Evolutionary conservation across 37 sponge, comb jelly and placozoan species (phyloP).

Genomic region (Agelas oroides): DNA sequence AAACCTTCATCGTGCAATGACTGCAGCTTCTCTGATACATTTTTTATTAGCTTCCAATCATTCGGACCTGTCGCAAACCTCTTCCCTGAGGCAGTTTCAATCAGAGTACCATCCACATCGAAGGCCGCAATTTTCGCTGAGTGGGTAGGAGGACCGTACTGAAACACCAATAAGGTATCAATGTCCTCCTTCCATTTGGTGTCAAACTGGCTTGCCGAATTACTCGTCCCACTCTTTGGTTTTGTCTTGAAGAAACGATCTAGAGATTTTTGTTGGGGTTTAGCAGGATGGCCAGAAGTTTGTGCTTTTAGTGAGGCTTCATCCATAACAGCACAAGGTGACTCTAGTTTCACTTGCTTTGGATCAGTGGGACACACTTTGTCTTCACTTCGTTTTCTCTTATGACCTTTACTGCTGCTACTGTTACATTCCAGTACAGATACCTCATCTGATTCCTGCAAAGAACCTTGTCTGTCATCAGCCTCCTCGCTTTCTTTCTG

Average conservation of each 20-base stretch:
- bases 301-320: too few species aligned
- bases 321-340: neutral
- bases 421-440: neutral
- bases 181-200: constrained; percentile 15
- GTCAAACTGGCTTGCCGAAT: neutral
- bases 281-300: neutral
- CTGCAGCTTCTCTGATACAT: constrained; percentile 51
- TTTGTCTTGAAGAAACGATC: neutral
- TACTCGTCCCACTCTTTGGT: too few species aligned
- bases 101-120: constrained; percentile 92
- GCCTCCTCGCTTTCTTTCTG: neutral
- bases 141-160: constrained; percentile 19
- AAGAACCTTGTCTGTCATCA: neutral
- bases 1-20: constrained; percentile 55
- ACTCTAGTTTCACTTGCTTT: constrained; percentile 1
- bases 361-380: neutral
- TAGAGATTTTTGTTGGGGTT: neutral
- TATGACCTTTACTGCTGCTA: neutral
- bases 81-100: constrained; percentile 83
- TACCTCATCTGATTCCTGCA: neutral
- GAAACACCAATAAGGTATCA: constrained; percentile 34
- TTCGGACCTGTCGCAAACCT: constrained; percentile 68
- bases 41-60: constrained; percentile 83
- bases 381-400: too few species aligned
- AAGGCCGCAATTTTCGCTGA: constrained; percentile 68